A percentile compares a stretch with the other conserved stretches of the same genome.
phyloP scores from a whole-genome alignment of 2,113 vertebrate species.

The Forbesichthys papilliferus region DNA sequence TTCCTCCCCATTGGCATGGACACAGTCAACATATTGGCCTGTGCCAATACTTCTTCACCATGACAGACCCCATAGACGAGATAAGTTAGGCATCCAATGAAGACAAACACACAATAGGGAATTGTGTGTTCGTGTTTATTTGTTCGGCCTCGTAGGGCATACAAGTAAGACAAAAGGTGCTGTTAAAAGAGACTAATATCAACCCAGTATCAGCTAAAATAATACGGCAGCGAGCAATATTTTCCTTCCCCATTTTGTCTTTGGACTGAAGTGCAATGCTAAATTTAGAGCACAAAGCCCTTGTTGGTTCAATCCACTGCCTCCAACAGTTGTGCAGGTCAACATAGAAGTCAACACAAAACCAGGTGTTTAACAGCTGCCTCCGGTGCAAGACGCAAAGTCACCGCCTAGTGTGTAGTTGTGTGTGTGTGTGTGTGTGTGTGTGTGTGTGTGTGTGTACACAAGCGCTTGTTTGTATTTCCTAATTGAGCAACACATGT shows the following conservation, averaged over 20 bases:
- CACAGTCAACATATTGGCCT: constrained; percentile 32
- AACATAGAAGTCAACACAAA: constrained; percentile 52
- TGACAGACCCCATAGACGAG: constrained; percentile 43
- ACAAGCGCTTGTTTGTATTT: not conserved
- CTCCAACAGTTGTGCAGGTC: constrained; percentile 38
- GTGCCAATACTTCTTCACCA: constrained; percentile 33
- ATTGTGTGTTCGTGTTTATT: constrained; percentile 1
- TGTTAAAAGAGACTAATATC: constrained; percentile 30
- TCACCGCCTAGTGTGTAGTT: constrained; percentile 35
- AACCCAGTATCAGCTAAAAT: constrained; percentile 14
- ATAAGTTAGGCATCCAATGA: constrained; percentile 40
- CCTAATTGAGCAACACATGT: not conserved
- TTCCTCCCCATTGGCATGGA: constrained; percentile 41
- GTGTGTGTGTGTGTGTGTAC: constrained; percentile 2
- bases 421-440: constrained; percentile 3
- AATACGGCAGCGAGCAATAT: not conserved
- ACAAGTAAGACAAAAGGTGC: not conserved
- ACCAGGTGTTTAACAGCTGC: constrained; percentile 72
- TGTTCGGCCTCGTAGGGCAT: constrained; percentile 21
- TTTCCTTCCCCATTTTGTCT: no score
- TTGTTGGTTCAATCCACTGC: constrained; percentile 26
- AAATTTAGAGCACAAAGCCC: not conserved
- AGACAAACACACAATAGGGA: constrained; percentile 36
- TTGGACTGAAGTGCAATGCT: not conserved
- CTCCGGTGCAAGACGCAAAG: constrained; percentile 1